Conservation (phyloP, 2,113 vertebrate species). For the Lucifuga dentata region DNA sequence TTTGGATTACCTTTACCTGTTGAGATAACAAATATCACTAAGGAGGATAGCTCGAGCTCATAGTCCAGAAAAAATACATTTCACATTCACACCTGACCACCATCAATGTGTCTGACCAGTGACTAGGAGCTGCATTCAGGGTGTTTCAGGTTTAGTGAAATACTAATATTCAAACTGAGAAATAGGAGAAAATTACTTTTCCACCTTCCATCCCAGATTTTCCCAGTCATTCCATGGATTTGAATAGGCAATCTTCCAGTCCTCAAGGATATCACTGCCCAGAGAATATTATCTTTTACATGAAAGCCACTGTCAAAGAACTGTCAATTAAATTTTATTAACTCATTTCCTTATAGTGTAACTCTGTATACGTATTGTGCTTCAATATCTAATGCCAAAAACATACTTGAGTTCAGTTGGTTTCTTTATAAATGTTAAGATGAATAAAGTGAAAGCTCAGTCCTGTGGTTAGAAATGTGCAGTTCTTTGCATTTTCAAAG, state of each 20-base stretch:
- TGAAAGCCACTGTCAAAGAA: conserved; percentile 10
- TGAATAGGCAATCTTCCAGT: conserved; percentile 39
- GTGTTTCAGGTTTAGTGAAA: conserved; percentile 48
- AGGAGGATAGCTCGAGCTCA: too few species aligned
- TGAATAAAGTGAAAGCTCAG: conserved; percentile 33
- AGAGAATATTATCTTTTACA: conserved; percentile 22
- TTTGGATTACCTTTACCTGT: not conserved
- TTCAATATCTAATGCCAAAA: conserved; percentile 5
- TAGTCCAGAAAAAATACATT: too few species aligned
- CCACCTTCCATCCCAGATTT: conserved; percentile 37
- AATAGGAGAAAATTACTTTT: conserved; percentile 15
- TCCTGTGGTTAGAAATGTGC: conserved; percentile 43
- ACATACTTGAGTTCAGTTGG: not conserved
- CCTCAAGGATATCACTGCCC: conserved; percentile 2
- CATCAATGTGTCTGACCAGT: conserved; percentile 25
- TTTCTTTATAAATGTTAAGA: conserved; percentile 17
- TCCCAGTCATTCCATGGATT: conserved; percentile 30
- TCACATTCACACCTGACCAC: not conserved
- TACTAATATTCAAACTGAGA: conserved; percentile 30
- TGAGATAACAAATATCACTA: not conserved
- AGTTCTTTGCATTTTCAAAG: conserved; percentile 47
- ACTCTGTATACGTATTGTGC: not conserved
- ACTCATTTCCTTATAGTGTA: not conserved
- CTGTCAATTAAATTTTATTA: conserved; percentile 20
- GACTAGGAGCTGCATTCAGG: conserved; percentile 22